A percentile compares a stretch with the other conserved stretches of the same genome.
Evolutionary conservation across 2,113 vertebrate genomes (phyloP).

Genomic region (Corvus moneduloides): DNA sequence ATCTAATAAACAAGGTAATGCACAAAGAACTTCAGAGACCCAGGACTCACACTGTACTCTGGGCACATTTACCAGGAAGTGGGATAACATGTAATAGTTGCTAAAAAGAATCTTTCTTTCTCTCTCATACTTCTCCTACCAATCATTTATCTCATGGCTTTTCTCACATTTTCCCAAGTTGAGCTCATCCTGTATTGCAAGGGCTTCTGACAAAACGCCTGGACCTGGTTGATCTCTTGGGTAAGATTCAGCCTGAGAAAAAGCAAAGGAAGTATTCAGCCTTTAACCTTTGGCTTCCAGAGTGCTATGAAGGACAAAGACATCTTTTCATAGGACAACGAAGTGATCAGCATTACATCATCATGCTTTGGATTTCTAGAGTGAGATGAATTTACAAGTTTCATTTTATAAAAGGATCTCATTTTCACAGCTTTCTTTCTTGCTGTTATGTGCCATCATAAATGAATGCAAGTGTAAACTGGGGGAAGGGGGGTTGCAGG

Average conservation of each 20-base stretch:
- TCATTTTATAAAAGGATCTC: not conserved
- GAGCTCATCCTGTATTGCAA: not conserved
- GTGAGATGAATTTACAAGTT: not conserved
- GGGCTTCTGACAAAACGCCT: not conserved
- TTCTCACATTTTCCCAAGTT: not conserved
- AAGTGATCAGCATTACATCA: not conserved
- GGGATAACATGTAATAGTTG: not conserved
- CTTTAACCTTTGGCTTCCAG: conserved; percentile 20
- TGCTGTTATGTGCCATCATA: not conserved
- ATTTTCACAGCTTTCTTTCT: not conserved
- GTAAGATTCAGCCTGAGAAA: not conserved
- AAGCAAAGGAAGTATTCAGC: not conserved
- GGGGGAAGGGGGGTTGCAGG: fast-evolving
- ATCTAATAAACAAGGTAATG: not conserved
- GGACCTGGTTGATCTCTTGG: not conserved
- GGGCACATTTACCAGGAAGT: not conserved
- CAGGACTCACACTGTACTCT: not conserved
- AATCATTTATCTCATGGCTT: not conserved
- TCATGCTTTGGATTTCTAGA: not conserved
- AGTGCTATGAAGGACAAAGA: not conserved
- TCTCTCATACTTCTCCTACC: not conserved
- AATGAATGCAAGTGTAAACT: not conserved
- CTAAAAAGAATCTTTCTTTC: not conserved
- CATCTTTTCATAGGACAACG: not conserved
- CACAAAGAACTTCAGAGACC: not conserved